Evolutionary conservation across 2,113 vertebrate species (phyloP).

Genomic region (Chaetura pelagica): DNA sequence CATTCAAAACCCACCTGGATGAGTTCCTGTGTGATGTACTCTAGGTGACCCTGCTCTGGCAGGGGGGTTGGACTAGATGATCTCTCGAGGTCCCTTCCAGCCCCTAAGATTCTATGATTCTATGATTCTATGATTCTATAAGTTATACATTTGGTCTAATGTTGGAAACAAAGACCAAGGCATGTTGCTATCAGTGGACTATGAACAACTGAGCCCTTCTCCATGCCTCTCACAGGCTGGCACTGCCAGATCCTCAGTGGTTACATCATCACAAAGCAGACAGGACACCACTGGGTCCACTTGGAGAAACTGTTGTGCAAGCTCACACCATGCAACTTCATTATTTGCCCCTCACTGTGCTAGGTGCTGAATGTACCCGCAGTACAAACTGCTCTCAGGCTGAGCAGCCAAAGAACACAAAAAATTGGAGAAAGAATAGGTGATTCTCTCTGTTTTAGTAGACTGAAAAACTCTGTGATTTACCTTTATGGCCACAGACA

Average conservation of each 20-base stretch:
- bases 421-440: not conserved
- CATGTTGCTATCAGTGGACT: too few relatives aligned
- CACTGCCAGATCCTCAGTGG: not conserved
- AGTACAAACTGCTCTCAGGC: not conserved
- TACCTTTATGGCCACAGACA: not conserved
- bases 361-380: not conserved
- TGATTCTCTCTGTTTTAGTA: not conserved
- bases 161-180: too few relatives aligned
- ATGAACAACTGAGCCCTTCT: not conserved
- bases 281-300: not conserved
- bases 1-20: too few relatives aligned
- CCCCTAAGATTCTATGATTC: too few relatives aligned
- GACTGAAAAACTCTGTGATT: not conserved
- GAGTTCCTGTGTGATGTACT: too few relatives aligned
- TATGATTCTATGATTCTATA: too few relatives aligned
- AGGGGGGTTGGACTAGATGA: too few relatives aligned
- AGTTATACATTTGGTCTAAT: too few relatives aligned
- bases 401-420: not conserved
- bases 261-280: accelerated
- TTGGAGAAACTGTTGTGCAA: not conserved
- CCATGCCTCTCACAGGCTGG: not conserved
- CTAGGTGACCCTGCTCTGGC: too few relatives aligned
- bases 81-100: too few relatives aligned
- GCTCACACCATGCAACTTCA: not conserved
- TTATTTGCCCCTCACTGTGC: not conserved